phyloP scores from a whole-genome alignment of 2,888 invertebrate species.

The Dicycla oo region DNA sequence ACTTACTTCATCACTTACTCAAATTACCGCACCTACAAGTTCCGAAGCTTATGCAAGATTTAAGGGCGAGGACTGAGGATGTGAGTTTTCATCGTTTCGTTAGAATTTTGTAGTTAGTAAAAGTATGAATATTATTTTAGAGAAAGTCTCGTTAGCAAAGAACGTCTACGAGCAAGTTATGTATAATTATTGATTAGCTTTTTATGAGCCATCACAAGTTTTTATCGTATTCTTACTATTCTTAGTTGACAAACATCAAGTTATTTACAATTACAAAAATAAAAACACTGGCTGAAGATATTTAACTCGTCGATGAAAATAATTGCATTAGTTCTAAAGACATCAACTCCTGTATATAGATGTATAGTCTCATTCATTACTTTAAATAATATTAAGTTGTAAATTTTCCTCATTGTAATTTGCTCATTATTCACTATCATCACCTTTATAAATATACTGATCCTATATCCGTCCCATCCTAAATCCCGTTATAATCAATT shows the following conservation, averaged over 20 bases:
- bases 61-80: not conserved
- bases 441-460: too few species aligned
- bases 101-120: not conserved
- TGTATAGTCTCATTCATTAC: too few species aligned
- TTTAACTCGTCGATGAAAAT: constrained; percentile 45
- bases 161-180: not conserved
- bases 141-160: not conserved
- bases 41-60: not conserved
- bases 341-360: too few species aligned
- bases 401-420: too few species aligned
- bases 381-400: too few species aligned
- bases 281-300: constrained; percentile 31
- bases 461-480: too few species aligned
- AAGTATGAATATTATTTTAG: not conserved
- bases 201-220: constrained; percentile 9
- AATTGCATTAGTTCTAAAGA: constrained; percentile 56
- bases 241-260: constrained; percentile 1
- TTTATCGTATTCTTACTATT: not conserved
- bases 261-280: not conserved
- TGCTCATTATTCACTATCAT: too few species aligned
- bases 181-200: not conserved
- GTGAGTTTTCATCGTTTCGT: not conserved
- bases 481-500: too few species aligned
- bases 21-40: not conserved
- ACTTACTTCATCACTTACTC: not conserved